Evolutionary conservation across 2,113 vertebrate genomes (phyloP), one percentile per base, ranked within the genome.

Genomic region (Saguinus imperator): DNA sequence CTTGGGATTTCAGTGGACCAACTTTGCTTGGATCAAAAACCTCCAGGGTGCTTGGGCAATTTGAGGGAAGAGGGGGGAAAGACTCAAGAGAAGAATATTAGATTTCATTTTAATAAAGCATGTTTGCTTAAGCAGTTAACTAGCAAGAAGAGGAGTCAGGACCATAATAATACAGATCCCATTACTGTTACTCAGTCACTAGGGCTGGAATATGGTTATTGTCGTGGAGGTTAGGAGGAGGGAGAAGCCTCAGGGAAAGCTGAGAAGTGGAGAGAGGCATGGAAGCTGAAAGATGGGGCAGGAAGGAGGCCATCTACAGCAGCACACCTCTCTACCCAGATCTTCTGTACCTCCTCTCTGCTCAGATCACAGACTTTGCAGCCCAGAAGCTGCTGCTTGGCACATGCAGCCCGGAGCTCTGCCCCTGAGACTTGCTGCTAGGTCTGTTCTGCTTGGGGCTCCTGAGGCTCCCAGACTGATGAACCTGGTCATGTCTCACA

Each of bases 221-320:
- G 7, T 4, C 1, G 13, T 23, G 20, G 21, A 43, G 27, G 82
- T 9, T 5, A 50, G 85, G 50, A 40, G 18, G 27, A 61, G 50
- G 29, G 32, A 48, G 76, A 55, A 21, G 8, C 43, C 52, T 6
- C 4, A 1, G 40, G 35, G 35, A 64, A 61, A 82, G 9, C 35
- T 20, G 52, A 73, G 43, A 18, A 58, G n/a, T 18, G 16, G 48
- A 35, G 37, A 45, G 37, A 11, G 37, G 61, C 4, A 0, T 7
- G 40, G 11, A 37, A 43, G 37, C 1, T 5, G 11, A 73, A 2
- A 37, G 35, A 7, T 1, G 10, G 37, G 21, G 37, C 21, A 10
- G 18, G 5, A 2, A 3, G 64, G 25, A 43, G 35, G 1, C 8
- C 58, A 1, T 18, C 13, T n/a, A 8, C 3, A 70, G 4, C 9